Evolutionary conservation across 2,888 invertebrate species (phyloP).

Genomic region (Kuschelorhynchus macadamiae): DNA sequence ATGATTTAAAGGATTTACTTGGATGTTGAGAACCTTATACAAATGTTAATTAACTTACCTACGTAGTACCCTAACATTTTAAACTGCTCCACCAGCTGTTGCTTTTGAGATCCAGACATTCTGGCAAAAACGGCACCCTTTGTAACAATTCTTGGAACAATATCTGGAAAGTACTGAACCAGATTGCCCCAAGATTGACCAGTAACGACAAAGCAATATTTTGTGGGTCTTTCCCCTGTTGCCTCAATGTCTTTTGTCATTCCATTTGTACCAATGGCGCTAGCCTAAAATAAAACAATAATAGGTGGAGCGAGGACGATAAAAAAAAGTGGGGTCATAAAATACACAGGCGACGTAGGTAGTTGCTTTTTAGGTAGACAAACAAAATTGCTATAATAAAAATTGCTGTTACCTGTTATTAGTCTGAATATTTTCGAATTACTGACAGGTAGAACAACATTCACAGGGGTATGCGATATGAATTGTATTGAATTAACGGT

Average conservation of each 20-base stretch:
- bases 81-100: conserved; percentile 88
- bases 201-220: conserved; percentile 62
- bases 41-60: conserved; percentile 71
- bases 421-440: no score
- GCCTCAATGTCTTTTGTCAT: conserved; percentile 47
- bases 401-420: no score
- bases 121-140: conserved; percentile 92
- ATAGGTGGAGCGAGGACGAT: no score
- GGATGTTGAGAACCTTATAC: no score
- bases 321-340: no score
- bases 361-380: no score
- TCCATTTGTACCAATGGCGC: conserved; percentile 23
- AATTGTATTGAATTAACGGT: no score
- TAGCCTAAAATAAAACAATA: not conserved
- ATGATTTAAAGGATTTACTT: no score
- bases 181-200: conserved; percentile 83
- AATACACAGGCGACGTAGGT: no score
- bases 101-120: conserved; percentile 96
- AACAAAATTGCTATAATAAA: no score
- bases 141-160: conserved; percentile 77
- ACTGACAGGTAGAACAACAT: no score
- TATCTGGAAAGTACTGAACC: conserved; percentile 77
- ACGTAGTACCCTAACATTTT: conserved; percentile 91
- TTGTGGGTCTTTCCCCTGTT: conserved; percentile 36
- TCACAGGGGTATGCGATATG: no score